A percentile compares a stretch with the other conserved stretches of the same genome.
Conservation (phyloP, 2,797 vertebrate species). For the Falco cherrug region DNA sequence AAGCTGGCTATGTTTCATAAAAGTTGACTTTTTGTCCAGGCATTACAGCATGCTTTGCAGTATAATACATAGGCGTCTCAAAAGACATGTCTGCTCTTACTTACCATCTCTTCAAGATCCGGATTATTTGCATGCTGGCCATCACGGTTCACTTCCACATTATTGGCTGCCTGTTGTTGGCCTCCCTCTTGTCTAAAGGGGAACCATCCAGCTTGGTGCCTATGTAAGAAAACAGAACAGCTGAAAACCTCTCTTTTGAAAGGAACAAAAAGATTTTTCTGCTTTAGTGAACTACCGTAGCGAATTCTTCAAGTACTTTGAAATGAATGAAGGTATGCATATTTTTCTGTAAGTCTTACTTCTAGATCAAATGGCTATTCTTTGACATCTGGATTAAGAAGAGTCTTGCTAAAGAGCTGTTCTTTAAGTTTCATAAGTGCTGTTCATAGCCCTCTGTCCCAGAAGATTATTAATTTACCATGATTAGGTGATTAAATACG, state of each 20-base stretch:
- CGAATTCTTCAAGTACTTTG: neutral
- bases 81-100: neutral
- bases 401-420: neutral
- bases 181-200: constrained; percentile 91
- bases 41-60: neutral
- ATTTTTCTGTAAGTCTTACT: neutral
- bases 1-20: neutral
- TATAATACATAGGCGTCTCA: neutral
- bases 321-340: neutral
- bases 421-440: neutral
- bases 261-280: neutral
- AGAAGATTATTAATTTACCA: neutral
- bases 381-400: neutral
- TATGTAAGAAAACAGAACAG: constrained; percentile 65
- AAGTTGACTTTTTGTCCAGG: neutral
- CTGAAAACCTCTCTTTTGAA: constrained; percentile 10
- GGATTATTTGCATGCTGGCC: constrained; percentile 81
- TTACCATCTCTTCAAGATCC: constrained; percentile 92
- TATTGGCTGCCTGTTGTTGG: constrained; percentile 80
- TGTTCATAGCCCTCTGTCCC: neutral
- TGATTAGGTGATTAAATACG: neutral
- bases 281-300: neutral
- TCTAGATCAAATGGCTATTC: neutral
- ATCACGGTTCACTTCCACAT: constrained; percentile 81
- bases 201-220: constrained; percentile 95